phyloP scores from a whole-genome alignment of 1,140 invertebrate species.

The Orius insidiosus region DNA sequence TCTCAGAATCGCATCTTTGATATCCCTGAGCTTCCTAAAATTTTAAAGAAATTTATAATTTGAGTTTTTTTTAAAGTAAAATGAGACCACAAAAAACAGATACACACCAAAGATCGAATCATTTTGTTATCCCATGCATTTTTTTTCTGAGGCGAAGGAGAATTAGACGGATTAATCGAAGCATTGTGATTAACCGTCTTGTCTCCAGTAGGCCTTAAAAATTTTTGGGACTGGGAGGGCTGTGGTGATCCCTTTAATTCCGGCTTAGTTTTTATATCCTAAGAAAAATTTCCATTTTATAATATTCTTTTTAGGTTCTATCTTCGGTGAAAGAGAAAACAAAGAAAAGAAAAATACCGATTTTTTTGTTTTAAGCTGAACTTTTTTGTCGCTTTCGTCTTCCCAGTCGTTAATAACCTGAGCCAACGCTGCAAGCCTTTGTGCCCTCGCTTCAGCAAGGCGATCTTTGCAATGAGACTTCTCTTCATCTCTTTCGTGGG shows the following conservation, averaged over 20 bases:
- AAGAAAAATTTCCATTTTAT: not conserved
- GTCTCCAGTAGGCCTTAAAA: conserved; percentile 3
- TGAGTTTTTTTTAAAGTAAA: not conserved
- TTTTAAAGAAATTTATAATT: conserved; percentile 17
- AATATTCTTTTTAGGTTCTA: no score
- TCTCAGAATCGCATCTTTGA: conserved; percentile 33
- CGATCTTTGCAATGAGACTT: conserved; percentile 17
- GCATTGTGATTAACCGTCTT: conserved; percentile 6
- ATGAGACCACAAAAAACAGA: not conserved
- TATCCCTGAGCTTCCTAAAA: conserved; percentile 42
- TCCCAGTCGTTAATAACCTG: conserved; percentile 66
- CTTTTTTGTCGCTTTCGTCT: conserved; percentile 35
- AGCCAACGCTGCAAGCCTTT: conserved; percentile 55
- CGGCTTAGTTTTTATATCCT: not conserved
- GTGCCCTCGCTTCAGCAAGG: conserved; percentile 34
- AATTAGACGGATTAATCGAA: not conserved
- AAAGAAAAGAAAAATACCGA: no score
- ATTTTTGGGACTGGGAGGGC: not conserved
- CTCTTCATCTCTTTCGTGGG: conserved; percentile 24
- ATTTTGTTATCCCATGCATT: conserved; percentile 15
- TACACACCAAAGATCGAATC: conserved; percentile 12
- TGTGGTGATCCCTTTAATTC: conserved; percentile 3
- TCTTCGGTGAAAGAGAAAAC: no score
- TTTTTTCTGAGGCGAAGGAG: conserved; percentile 2
- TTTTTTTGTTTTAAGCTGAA: not conserved